Evolutionary conservation across 2,113 vertebrate species (phyloP).

Genomic region (Gorsachius goisagi): DNA sequence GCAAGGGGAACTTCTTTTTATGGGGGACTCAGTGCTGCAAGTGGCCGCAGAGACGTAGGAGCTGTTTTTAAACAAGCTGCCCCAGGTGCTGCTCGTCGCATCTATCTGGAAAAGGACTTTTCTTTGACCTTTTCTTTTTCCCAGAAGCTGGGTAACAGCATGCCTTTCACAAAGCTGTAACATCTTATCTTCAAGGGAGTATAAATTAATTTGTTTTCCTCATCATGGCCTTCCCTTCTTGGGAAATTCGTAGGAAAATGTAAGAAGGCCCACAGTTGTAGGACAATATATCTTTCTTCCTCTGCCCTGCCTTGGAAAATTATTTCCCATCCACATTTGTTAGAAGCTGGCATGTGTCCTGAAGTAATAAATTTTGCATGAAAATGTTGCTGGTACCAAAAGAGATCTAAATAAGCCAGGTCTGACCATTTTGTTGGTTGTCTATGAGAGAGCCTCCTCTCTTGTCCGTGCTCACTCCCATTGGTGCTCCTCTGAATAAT

Average conservation of each 20-base stretch:
- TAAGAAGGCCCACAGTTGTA: background rate
- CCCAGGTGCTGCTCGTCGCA: background rate
- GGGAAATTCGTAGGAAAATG: background rate
- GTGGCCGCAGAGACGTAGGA: accelerated
- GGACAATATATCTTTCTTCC: background rate
- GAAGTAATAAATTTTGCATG: background rate
- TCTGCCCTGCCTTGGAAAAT: background rate
- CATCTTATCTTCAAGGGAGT: background rate
- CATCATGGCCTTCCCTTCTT: accelerated
- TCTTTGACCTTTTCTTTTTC: background rate
- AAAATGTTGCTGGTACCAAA: background rate
- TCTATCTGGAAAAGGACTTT: background rate
- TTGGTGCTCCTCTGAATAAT: background rate
- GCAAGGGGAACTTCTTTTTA: background rate
- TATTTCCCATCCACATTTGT: background rate
- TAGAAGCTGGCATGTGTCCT: background rate
- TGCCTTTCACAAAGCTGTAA: background rate
- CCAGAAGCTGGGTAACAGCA: background rate
- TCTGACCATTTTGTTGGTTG: background rate
- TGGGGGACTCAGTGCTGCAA: accelerated
- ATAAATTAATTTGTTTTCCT: background rate
- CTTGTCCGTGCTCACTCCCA: accelerated
- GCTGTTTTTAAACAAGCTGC: background rate
- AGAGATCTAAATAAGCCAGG: background rate
- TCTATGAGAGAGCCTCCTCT: background rate